Conservation (phyloP, 23 tunicate genomes). For the Oikopleura vanhoeffeni region DNA sequence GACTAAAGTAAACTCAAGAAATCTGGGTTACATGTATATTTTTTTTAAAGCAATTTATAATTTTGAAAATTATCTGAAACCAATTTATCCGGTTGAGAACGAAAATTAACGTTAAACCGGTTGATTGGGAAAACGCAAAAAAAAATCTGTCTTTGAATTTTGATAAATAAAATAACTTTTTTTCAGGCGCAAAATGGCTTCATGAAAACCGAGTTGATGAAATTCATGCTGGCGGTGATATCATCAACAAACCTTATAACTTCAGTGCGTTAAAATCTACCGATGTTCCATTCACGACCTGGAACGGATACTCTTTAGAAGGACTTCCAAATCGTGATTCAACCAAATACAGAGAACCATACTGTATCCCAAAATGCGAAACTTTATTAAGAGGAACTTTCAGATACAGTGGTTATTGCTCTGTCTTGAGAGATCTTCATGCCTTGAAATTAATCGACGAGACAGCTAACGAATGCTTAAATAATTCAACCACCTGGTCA, state of each 20-base stretch:
- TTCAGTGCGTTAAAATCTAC: background rate
- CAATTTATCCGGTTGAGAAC: too few relatives aligned
- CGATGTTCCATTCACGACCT: constrained; percentile 1
- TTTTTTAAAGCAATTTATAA: too few relatives aligned
- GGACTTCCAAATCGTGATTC: constrained; percentile 95
- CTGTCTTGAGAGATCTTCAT: background rate
- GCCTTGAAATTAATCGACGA: constrained; percentile 13
- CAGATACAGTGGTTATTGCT: constrained; percentile 33
- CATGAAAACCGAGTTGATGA: constrained; percentile 34
- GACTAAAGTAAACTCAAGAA: too few relatives aligned
- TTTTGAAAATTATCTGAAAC: too few relatives aligned
- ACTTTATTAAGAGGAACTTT: constrained; percentile 70
- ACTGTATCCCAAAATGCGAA: constrained; percentile 32
- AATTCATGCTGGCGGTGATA: constrained; percentile 35
- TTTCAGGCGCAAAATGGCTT: constrained; percentile 59
- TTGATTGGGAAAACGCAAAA: too few relatives aligned
- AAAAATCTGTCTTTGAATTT: too few relatives aligned
- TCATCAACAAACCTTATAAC: background rate
- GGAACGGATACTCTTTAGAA: constrained; percentile 52
- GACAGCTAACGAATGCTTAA: background rate
- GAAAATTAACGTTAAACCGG: too few relatives aligned
- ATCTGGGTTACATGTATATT: too few relatives aligned
- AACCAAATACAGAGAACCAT: constrained; percentile 39
- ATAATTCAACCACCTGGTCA: background rate
- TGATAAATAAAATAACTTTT: too few relatives aligned